phyloP scores from a whole-genome alignment of 2,888 invertebrate species.

The Lingula anatina region DNA sequence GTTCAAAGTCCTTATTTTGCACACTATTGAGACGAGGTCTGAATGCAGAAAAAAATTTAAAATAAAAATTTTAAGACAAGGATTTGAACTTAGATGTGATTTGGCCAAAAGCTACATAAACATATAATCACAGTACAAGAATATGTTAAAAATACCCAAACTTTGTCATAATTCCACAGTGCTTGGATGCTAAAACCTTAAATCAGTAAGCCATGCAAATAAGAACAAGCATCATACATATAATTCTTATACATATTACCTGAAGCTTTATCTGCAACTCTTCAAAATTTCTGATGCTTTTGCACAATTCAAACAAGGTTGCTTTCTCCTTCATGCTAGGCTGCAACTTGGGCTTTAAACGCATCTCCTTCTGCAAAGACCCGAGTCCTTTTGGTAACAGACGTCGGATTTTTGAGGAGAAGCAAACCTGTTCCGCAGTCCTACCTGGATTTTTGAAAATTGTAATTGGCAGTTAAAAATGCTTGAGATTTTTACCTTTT shows the following conservation, averaged over 20 bases:
- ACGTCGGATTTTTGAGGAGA: constrained; percentile 18
- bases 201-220: no score
- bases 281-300: constrained; percentile 24
- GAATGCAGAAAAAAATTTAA: background rate
- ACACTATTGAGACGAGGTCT: no score
- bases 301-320: constrained; percentile 28
- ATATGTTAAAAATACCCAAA: no score
- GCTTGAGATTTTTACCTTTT: no score
- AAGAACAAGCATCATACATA: no score
- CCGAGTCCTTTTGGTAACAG: constrained; percentile 21
- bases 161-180: no score
- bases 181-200: no score
- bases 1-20: no score
- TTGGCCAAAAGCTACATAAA: background rate
- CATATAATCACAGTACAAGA: background rate
- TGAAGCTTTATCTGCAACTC: constrained; percentile 36
- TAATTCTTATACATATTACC: no score
- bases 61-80: background rate
- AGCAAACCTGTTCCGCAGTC: constrained; percentile 33
- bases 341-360: constrained; percentile 8
- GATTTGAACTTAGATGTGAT: background rate
- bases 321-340: constrained; percentile 35
- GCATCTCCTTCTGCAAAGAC: background rate
- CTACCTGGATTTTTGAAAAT: no score
- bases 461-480: no score